Conservation (phyloP, 2,888 invertebrate species). For the Oasisia sp. region DNA sequence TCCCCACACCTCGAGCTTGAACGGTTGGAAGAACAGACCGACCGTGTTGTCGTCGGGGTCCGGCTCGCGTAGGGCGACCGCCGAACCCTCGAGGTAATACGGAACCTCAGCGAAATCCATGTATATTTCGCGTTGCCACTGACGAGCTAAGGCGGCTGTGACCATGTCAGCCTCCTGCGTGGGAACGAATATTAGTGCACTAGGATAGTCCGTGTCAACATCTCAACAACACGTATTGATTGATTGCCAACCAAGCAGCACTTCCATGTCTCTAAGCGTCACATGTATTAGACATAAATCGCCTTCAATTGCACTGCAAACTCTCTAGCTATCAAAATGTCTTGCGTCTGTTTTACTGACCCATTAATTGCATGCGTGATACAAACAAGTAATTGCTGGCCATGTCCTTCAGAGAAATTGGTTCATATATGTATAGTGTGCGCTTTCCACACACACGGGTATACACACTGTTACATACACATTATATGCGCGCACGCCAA, state of each 20-base stretch:
- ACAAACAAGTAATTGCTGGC: no score
- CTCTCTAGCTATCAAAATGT: no score
- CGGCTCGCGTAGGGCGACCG: background rate
- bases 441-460: no score
- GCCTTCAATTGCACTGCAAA: no score
- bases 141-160: background rate
- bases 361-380: no score
- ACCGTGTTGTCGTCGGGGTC: background rate
- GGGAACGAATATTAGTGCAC: background rate
- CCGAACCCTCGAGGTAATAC: constrained; percentile 10
- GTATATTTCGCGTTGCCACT: background rate
- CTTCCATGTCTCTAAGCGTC: no score
- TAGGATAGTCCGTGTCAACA: background rate
- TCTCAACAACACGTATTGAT: no score
- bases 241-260: background rate
- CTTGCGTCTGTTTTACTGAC: no score
- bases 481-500: no score
- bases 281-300: no score
- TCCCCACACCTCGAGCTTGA: background rate
- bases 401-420: no score
- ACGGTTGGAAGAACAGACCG: background rate
- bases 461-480: background rate
- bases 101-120: constrained; percentile 22
- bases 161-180: constrained; percentile 1
- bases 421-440: no score